Percentiles rank a stretch among this genome's conserved stretches.
phyloP scores from a whole-genome alignment of 2,888 invertebrate genomes.

The Gerris lacustris region DNA sequence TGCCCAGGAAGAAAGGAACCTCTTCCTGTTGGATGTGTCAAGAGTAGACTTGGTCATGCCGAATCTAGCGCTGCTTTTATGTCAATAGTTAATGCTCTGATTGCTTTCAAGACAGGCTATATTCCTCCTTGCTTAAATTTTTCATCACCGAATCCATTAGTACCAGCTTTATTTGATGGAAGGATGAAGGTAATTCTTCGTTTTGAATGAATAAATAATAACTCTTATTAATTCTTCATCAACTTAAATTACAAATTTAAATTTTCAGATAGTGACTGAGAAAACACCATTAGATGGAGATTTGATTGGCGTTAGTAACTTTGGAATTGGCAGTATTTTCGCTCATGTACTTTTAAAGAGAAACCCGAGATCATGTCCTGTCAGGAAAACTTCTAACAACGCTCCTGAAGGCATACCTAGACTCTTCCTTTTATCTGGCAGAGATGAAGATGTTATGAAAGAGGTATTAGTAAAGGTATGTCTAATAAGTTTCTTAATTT shows the following conservation, averaged over 20 bases:
- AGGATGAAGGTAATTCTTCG: slow-evolving; percentile 29
- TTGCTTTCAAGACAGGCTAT: slow-evolving; percentile 30
- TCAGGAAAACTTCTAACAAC: background rate
- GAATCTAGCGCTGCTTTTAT: slow-evolving; percentile 41
- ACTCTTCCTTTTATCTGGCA: slow-evolving; percentile 24
- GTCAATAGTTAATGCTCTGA: slow-evolving; percentile 39
- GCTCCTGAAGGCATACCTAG: slow-evolving; percentile 19
- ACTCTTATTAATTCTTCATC: background rate
- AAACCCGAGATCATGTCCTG: slow-evolving; percentile 18
- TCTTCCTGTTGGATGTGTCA: slow-evolving; percentile 47
- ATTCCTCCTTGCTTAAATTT: slow-evolving; percentile 33
- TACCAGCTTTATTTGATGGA: slow-evolving; percentile 28
- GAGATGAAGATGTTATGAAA: slow-evolving; percentile 20
- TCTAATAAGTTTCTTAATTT: no score
- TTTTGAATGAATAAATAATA: background rate
- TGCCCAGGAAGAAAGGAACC: slow-evolving; percentile 32
- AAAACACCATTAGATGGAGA: slow-evolving; percentile 37
- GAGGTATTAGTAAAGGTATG: background rate
- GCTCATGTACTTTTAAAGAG: slow-evolving; percentile 22
- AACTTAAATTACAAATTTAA: background rate
- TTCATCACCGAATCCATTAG: slow-evolving; percentile 27
- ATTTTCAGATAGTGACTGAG: slow-evolving; percentile 30
- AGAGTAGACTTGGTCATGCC: slow-evolving; percentile 49
- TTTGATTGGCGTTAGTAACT: slow-evolving; percentile 38
- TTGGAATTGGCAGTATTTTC: slow-evolving; percentile 19